A percentile compares a stretch with the other conserved stretches of the same genome.
Evolutionary conservation across 2,113 vertebrate species (phyloP).

Genomic region (Andinoacara biseriatus): DNA sequence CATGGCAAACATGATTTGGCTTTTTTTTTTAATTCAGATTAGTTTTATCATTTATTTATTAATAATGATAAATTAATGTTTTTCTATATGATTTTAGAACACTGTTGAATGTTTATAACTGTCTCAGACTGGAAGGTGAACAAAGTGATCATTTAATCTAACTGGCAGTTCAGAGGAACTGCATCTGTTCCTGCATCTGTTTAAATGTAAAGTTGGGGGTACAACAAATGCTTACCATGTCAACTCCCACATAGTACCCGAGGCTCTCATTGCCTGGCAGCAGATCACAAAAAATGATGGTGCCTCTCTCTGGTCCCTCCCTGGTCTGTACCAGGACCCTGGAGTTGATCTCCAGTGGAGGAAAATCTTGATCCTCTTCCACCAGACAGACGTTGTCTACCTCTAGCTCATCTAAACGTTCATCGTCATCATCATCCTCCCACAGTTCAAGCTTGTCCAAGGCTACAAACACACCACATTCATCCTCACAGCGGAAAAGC

Average conservation of each 20-base stretch:
- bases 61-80: neutral
- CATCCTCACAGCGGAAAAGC: conserved; percentile 96
- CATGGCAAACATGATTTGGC: no score
- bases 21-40: no score
- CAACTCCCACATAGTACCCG: conserved; percentile 97
- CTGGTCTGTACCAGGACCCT: conserved; percentile 93
- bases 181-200: neutral
- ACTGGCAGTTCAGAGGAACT: neutral
- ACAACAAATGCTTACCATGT: conserved; percentile 89
- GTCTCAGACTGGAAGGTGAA: neutral
- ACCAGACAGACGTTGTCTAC: conserved; percentile 86
- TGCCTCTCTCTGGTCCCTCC: conserved; percentile 92
- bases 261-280: conserved; percentile 94
- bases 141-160: neutral
- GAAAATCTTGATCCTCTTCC: conserved; percentile 88
- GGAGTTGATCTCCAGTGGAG: conserved; percentile 94
- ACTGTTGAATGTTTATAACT: neutral
- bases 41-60: neutral
- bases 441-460: conserved; percentile 95
- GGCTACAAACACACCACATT: conserved; percentile 96
- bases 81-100: neutral
- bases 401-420: conserved; percentile 85
- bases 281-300: conserved; percentile 96
- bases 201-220: neutral
- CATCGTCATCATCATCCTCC: conserved; percentile 85